Base-by-base conservation (phyloP, 2,888 invertebrate genomes). In the Trissolcus brochymenae region DNA sequence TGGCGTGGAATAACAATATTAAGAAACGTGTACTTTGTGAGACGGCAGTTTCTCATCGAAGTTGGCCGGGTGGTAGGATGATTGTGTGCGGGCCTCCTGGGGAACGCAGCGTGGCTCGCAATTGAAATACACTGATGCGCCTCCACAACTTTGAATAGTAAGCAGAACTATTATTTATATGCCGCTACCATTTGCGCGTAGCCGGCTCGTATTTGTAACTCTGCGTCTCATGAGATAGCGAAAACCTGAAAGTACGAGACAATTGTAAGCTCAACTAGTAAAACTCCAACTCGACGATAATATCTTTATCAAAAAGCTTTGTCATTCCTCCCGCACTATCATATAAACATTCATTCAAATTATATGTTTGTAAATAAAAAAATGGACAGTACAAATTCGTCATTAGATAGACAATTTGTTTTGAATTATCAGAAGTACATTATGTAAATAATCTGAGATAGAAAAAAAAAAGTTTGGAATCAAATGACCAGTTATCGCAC, bases 121-220 rank as follows among this genome's bases (percentile, higher is more conserved):
- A 78, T 78, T 78, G 78, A 78, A 78, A 78, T 78, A 78, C 78
- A 78, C 74, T 75, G 78, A 78, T 78, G 78, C 59, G 43, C 46
- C 71, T 62, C 75, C 55, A 67, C 71, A 74, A 78, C 72, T 78
- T 75, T 72, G 75, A 75, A 79, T 76, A 72, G 78, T 61, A 76
- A 76, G 72, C 75, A 68, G 64, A 79, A 79, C 78, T 79, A 76
- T 79, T 79, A 79, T 79, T 79, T 76, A 79, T 79, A 72, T 72
- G 16, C 57, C 64, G 56, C 66, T 55, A 51, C 75, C 64, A 68
- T 79, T 72, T 68, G 56, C 72, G 43, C 60, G 72, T 53, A 76
- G 71, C 73, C 54, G 49, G 16, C 19, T 67, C 66, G 71, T 72
- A 73, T 79, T 76, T 65, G 72, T 76, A 73, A 73, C 68, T 67